Evolutionary conservation across 1,140 invertebrate genomes (phyloP).

Genomic region (Cephus cinctus): DNA sequence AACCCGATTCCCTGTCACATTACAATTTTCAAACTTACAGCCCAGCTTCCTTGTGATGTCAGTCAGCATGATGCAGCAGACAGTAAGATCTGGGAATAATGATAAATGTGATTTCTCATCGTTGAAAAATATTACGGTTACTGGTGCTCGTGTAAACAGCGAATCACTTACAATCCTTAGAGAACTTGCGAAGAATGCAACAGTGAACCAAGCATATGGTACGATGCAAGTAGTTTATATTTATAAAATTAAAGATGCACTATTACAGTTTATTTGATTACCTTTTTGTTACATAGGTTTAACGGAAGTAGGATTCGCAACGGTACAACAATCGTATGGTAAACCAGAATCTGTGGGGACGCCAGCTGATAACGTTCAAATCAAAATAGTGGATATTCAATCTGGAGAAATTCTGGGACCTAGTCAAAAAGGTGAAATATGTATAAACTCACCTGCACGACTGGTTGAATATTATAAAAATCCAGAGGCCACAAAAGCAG

Average conservation of each 20-base stretch:
- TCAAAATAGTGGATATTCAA: slow-evolving; percentile 45
- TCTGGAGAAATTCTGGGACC: slow-evolving; percentile 41
- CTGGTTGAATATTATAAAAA: slow-evolving; percentile 56
- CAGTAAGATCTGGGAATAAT: slow-evolving; percentile 9
- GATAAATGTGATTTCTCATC: slow-evolving; percentile 30
- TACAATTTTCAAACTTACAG: too few species aligned
- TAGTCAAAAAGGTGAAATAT: slow-evolving; percentile 54
- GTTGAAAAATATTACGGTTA: slow-evolving; percentile 21
- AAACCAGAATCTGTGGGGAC: slow-evolving; percentile 24
- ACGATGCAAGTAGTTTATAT: slow-evolving; percentile 8
- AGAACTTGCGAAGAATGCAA: slow-evolving; percentile 16
- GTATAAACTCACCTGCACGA: slow-evolving; percentile 39
- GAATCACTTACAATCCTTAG: slow-evolving; percentile 19
- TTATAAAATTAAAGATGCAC: too few species aligned
- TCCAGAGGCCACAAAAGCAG: slow-evolving; percentile 58
- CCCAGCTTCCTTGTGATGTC: not conserved
- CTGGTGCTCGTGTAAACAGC: slow-evolving; percentile 40
- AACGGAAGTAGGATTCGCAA: slow-evolving; percentile 29
- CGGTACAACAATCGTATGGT: not conserved
- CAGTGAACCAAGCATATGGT: slow-evolving; percentile 32
- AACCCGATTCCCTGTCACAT: too few species aligned
- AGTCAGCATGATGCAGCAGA: not conserved
- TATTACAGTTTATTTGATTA: too few species aligned
- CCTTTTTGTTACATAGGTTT: slow-evolving; percentile 35
- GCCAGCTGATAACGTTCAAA: slow-evolving; percentile 17